Conservation (phyloP, 2,888 invertebrate species). For the Tetanocera ferruginea region DNA sequence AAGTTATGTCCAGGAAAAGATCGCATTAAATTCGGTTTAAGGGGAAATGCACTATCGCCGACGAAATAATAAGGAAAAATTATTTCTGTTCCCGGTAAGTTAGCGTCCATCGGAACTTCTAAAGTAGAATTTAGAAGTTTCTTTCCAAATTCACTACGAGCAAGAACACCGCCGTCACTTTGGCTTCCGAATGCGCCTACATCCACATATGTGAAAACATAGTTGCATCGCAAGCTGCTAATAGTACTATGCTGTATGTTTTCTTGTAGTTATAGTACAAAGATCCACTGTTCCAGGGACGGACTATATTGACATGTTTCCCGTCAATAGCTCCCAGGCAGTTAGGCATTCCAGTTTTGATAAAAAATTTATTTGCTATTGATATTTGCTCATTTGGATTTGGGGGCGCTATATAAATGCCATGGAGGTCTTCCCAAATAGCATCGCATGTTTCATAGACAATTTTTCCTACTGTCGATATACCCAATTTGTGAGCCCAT, state of each 20-base stretch:
- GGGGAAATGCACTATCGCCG: conserved; percentile 32
- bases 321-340: conserved; percentile 36
- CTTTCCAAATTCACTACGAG: conserved; percentile 4
- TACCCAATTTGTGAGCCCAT: not conserved
- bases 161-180: too few species aligned
- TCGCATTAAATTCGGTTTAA: conserved; percentile 13
- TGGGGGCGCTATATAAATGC: not conserved
- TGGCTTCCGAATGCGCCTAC: conserved; percentile 35
- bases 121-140: not conserved
- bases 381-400: conserved; percentile 20
- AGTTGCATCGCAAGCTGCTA: conserved; percentile 38
- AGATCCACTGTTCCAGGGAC: conserved; percentile 36
- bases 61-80: not conserved
- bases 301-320: conserved; percentile 37
- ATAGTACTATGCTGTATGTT: conserved; percentile 30
- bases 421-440: too few species aligned
- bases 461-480: not conserved
- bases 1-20: conserved; percentile 4
- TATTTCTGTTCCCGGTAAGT: conserved; percentile 20
- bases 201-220: conserved; percentile 35
- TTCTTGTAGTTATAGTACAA: conserved; percentile 40
- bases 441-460: conserved; percentile 8
- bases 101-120: conserved; percentile 16
- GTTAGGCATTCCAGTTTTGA: conserved; percentile 32
- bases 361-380: conserved; percentile 27